Evolutionary conservation across 2,888 invertebrate species (phyloP), one percentile per base, ranked within the genome.

Genomic region (Euzophera pinguis): DNA sequence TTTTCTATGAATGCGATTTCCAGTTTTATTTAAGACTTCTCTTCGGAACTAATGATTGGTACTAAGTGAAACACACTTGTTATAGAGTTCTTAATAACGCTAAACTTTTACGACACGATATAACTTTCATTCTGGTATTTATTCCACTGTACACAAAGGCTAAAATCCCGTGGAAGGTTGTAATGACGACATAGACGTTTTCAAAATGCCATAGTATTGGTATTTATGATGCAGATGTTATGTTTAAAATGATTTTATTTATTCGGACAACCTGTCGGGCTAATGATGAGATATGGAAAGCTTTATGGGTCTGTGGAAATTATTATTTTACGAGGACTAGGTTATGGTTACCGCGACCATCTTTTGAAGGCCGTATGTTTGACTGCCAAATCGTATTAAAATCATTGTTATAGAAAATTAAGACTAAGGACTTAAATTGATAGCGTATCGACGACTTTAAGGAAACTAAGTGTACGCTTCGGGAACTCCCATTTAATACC

Each of bases 261-360:
- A 45, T 45, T 45, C 34, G 32, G 45, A 34, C 32, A 45, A 45
- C 45, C 34, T 45, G 45, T 45, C 45, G 16, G 14, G 4, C 14
- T 45, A 45, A 45, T 45, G 45, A 45, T 45, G 45, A 45, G 32
- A 45, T 45, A 45, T 32, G 32, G 4, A 32, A 2, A 32, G 9
- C 17, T 17, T 41, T 41, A 41, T 41, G 5, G 12, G 3, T 9
- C 27, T 43, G 13, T 9, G 45, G 8, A 45, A 43, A 45, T 32
- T 63, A 60, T 69, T 73, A 67, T 22, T 22, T 22, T 22, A 22
- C 22, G 22, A 22, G 22, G n/a, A n/a, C n/a, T n/a, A n/a, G n/a
- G n/a, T n/a, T n/a, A n/a, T 29, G 29, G 29, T 29, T 29, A 4
- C 29, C 29, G n/a, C n/a, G n/a, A n/a, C n/a, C n/a, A n/a, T n/a